Evolutionary conservation across 2,113 vertebrate species (phyloP), one percentile per base, ranked within the genome.

Genomic region (Halcyon malimbica): DNA sequence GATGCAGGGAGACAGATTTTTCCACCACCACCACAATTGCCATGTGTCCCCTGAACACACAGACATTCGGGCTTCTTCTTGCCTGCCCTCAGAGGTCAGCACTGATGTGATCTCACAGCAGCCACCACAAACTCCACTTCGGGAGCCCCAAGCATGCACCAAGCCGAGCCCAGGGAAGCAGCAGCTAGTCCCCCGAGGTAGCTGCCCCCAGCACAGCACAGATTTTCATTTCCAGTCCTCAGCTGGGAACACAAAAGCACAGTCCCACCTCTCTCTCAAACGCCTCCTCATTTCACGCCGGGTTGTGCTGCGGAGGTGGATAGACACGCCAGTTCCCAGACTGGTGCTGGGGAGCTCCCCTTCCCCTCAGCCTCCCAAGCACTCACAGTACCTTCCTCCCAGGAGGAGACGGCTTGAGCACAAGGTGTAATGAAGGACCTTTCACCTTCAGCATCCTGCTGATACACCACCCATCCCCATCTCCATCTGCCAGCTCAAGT

Each of bases 401-500:
- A 67, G 42, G 3, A 19, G 37, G 24, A 8, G 6, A 33, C 4
- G 18, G n/a, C 21, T 67, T 39, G 15, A 21, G 9, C 19, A 50
- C 16, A 2, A 37, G 41, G 31, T 1, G 3, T 14, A n/a, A 37
- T 0, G 33, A 65, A 65, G 53, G 37, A 28, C 42, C 57, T 92
- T 73, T 25, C 71, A 14, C 41, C 31, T n/a, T 9, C 85, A 79
- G 60, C 68, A 59, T 12, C 11, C 83, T 37, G 51, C 1, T 29
- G 51, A 75, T 9, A 48, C 6, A 5, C 13, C 0, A 0, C 17
- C 70, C 78, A 26, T 37, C 19, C 59, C 69, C 60, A 42, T 3
- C 26, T 23, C 48, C 10, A 2, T 18, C 71, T 26, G 35, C 78
- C 51, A n/a, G 42, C 50, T 80, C 2, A 9, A 64, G 84, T 2